Evolutionary conservation across 2,797 vertebrate genomes (phyloP), one percentile per base, ranked within the genome.

Genomic region (Danio jaintianensis): DNA sequence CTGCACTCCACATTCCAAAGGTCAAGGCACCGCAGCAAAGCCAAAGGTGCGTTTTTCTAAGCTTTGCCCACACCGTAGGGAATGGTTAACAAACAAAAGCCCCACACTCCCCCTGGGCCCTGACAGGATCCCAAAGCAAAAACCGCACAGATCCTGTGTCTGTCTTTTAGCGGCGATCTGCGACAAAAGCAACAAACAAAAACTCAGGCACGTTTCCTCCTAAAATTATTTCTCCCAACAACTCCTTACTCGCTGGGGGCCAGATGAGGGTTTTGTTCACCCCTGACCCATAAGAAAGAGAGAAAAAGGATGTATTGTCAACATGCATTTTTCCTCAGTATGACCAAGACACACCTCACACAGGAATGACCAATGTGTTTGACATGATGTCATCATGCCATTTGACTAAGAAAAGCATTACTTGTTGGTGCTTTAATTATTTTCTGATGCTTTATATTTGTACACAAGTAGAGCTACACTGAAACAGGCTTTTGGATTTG

Each of bases 71-170:
- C 50, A 64, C 52, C 48, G 50, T n/a, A 73, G 71, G 59, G 75
- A 79, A 70, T 38, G 20, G 15, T 52, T 50, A 52, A 55, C 69
- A 75, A 22, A 82, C 74, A 83, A 84, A 70, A 40, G 67, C 15
- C 38, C 38, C 20, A 62, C 53, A 1, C 36, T 63, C 36, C 36
- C 56, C 59, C 22, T 67, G 76, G 77, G 61, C 16, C 20, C 1
- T 55, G 53, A 59, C 58, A 55, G 56, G n/a, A 70, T 78, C 64
- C 48, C 16, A 85, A 70, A 62, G 22, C 72, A 47, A 81, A 29
- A 75, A 72, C 29, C 61, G 4, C 43, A 75, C 47, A 77, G 79
- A 85, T 73, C 52, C 73, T 63, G 53, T 18, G 42, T 45, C 70
- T 71, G 59, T 68, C 52, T 75, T 82, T 52, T 50, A 36, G 48